A percentile compares a stretch with the other conserved stretches of the same genome.
phyloP scores from a whole-genome alignment of 1,140 invertebrate species.

The Drosophila sturtevanti region DNA sequence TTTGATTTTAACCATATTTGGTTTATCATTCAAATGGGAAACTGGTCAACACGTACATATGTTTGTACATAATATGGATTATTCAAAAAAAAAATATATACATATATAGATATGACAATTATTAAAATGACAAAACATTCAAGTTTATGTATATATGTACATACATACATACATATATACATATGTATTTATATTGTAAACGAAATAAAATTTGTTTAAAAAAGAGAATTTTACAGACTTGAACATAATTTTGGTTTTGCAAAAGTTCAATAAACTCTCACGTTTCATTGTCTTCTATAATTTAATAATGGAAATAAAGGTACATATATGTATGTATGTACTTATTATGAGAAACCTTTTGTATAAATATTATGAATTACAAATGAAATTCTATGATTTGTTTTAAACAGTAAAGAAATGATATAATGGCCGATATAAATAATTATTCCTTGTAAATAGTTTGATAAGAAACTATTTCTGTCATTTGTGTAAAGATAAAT shows the following conservation, averaged over 20 bases:
- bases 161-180: neutral
- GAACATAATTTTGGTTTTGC: neutral
- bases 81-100: slow-evolving; percentile 13
- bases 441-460: neutral
- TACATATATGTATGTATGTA: too few relatives aligned
- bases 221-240: neutral
- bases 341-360: neutral
- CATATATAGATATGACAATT: slow-evolving; percentile 4
- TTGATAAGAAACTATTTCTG: neutral
- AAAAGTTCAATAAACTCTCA: slow-evolving; percentile 38
- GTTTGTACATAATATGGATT: slow-evolving; percentile 39
- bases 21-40: slow-evolving; percentile 47
- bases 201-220: neutral
- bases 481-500: neutral
- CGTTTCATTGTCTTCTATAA: neutral
- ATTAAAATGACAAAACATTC: slow-evolving; percentile 24
- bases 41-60: slow-evolving; percentile 50
- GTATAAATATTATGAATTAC: neutral
- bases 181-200: neutral
- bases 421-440: neutral
- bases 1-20: slow-evolving; percentile 25
- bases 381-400: too few relatives aligned
- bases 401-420: too few relatives aligned
- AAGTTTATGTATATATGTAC: slow-evolving; percentile 40
- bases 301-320: neutral